These are phyloP conservation scores for Thereva unica DNA, from an alignment of 2,888 invertebrate genomes.

Conservation along the genomic window DNA sequence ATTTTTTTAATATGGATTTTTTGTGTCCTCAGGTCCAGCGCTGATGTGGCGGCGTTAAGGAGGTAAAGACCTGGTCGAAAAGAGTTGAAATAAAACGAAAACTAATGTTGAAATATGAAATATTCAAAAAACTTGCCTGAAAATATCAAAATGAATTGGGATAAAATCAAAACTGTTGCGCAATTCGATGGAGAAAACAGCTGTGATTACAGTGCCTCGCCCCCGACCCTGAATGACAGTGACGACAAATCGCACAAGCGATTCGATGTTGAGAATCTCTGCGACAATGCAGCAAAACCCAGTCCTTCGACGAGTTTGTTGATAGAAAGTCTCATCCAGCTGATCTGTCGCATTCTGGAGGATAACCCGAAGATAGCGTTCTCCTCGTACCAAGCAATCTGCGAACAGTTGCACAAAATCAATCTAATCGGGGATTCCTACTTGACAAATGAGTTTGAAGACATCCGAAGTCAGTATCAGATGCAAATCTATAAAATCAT, in stretches of 20 bases:
- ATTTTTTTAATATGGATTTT: no score
- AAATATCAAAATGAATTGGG: conserved; percentile 39
- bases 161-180: conserved; percentile 50
- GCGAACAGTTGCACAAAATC: conserved; percentile 69
- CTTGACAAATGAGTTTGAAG: conserved; percentile 69
- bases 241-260: conserved; percentile 3
- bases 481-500: conserved; percentile 68
- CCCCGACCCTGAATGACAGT: neutral
- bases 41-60: no score
- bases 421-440: conserved; percentile 73
- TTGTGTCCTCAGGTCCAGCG: no score
- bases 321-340: conserved; percentile 71
- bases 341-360: conserved; percentile 69
- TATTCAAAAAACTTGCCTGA: no score
- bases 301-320: conserved; percentile 69
- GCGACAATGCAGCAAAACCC: conserved; percentile 47
- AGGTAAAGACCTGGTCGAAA: no score
- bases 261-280: conserved; percentile 21
- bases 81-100: no score
- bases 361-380: conserved; percentile 64
- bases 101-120: no score
- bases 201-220: neutral
- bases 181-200: conserved; percentile 52
- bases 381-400: conserved; percentile 68
- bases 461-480: conserved; percentile 69